A percentile compares a stretch with the other conserved stretches of the same genome.
These are phyloP conservation scores for Deroplatys truncata DNA, from an alignment of 2,888 invertebrate genomes.

Conservation along the genomic window DNA sequence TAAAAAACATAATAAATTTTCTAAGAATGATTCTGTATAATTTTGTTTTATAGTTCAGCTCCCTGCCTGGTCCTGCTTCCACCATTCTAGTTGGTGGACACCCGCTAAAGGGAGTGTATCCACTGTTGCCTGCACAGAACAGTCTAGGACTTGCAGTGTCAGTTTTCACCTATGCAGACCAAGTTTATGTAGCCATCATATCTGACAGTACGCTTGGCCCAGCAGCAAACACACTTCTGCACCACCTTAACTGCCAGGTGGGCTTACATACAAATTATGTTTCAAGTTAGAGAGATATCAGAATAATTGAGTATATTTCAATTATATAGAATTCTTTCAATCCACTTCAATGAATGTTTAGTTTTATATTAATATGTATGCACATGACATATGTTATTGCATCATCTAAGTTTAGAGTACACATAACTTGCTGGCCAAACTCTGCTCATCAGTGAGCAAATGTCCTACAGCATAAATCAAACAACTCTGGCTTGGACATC, in stretches of 20 bases:
- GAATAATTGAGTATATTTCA: background rate
- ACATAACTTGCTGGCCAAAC: too few species aligned
- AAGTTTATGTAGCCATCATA: conserved; percentile 49
- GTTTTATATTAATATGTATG: too few species aligned
- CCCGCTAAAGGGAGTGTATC: conserved; percentile 41
- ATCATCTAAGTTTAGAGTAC: too few species aligned
- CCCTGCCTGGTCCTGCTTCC: conserved; percentile 48
- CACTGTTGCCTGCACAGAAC: conserved; percentile 48
- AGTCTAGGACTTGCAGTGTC: conserved; percentile 48
- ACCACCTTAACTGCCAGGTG: conserved; percentile 38
- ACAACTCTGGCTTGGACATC: too few species aligned
- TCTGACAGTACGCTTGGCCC: conserved; percentile 39
- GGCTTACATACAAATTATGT: background rate
- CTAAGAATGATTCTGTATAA: conserved; percentile 31
- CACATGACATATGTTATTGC: too few species aligned
- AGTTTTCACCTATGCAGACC: conserved; percentile 51
- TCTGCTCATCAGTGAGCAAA: too few species aligned
- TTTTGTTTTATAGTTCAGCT: conserved; percentile 41
- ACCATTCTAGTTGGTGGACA: conserved; percentile 42
- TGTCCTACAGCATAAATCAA: too few species aligned
- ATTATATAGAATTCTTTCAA: background rate
- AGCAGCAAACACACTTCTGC: conserved; percentile 36
- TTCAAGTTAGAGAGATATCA: background rate
- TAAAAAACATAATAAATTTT: too few species aligned
- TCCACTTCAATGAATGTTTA: too few species aligned